phyloP scores from a whole-genome alignment of 2,888 invertebrate genomes.

The Sarcophaga rosellei region DNA sequence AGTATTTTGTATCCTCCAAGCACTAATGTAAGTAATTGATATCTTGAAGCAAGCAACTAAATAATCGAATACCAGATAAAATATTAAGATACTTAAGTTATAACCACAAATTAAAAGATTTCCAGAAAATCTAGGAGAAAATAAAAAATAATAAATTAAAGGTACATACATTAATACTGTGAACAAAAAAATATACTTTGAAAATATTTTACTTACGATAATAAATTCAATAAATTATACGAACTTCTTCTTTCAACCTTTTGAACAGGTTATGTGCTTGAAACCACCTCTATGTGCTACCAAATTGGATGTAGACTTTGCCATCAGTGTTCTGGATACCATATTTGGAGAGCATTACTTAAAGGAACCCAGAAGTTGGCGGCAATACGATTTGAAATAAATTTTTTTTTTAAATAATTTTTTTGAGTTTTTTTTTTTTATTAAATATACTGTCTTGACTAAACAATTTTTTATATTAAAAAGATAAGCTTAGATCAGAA shows the following conservation, averaged over 20 bases:
- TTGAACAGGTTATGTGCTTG: slow-evolving; percentile 89
- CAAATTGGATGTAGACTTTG: slow-evolving; percentile 90
- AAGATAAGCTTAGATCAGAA: slow-evolving; percentile 63
- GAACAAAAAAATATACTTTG: neutral
- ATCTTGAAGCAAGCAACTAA: too few relatives aligned
- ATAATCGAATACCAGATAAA: too few relatives aligned
- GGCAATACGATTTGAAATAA: slow-evolving; percentile 68
- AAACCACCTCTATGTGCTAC: slow-evolving; percentile 98
- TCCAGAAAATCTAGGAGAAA: too few relatives aligned
- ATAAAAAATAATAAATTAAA: too few relatives aligned
- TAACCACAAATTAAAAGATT: too few relatives aligned
- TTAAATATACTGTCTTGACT: slow-evolving; percentile 56
- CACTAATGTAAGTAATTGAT: too few relatives aligned
- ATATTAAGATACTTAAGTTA: too few relatives aligned
- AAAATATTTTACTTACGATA: neutral
- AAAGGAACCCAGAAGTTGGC: slow-evolving; percentile 77
- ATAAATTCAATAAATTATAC: neutral
- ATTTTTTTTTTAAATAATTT: neutral
- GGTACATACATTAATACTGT: too few relatives aligned
- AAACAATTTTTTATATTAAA: slow-evolving; percentile 61
- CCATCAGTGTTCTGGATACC: slow-evolving; percentile 83
- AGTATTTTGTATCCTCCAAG: too few relatives aligned
- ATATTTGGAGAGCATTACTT: slow-evolving; percentile 74
- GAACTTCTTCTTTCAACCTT: neutral
- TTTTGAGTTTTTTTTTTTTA: slow-evolving; percentile 3